Evolutionary conservation across 2,888 invertebrate species (phyloP).

Genomic region (Zelleria hepariella): DNA sequence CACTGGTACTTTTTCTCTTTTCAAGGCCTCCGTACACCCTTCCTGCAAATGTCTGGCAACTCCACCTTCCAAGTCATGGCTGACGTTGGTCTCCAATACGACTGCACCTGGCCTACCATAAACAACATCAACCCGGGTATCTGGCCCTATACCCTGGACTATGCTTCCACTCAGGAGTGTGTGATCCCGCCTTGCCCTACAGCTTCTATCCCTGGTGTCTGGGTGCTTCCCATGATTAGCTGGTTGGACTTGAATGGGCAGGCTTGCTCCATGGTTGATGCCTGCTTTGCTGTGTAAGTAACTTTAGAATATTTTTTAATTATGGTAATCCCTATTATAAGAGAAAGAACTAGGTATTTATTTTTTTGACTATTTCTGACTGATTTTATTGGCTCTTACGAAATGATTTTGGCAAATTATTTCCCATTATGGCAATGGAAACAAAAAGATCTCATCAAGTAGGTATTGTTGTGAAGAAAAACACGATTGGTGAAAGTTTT

Average conservation of each 20-base stretch:
- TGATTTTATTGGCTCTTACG: too few relatives aligned
- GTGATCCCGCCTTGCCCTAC: slow-evolving; percentile 69
- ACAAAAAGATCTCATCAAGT: too few relatives aligned
- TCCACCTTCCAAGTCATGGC: slow-evolving; percentile 69
- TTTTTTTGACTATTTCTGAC: too few relatives aligned
- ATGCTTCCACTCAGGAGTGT: slow-evolving; percentile 69
- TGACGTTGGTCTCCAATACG: slow-evolving; percentile 67
- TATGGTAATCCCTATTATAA: too few relatives aligned
- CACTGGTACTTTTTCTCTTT: neutral
- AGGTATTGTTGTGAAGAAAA: too few relatives aligned
- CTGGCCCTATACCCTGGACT: slow-evolving; percentile 81
- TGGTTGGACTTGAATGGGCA: slow-evolving; percentile 54
- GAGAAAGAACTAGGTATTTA: too few relatives aligned
- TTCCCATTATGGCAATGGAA: too few relatives aligned
- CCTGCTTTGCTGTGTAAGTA: slow-evolving; percentile 63
- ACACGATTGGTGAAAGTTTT: too few relatives aligned
- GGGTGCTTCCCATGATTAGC: slow-evolving; percentile 77
- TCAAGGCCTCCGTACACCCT: slow-evolving; percentile 68
- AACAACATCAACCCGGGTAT: slow-evolving; percentile 48
- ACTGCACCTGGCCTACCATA: slow-evolving; percentile 74
- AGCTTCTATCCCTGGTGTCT: slow-evolving; percentile 71
- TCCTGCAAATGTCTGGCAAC: slow-evolving; percentile 72
- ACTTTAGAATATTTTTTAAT: too few relatives aligned
- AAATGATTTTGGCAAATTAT: too few relatives aligned
- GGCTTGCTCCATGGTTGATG: slow-evolving; percentile 72